Percentiles rank a stretch among this genome's conserved stretches.
Evolutionary conservation across 2,888 invertebrate genomes (phyloP).

Genomic region (Tipula lateralis): DNA sequence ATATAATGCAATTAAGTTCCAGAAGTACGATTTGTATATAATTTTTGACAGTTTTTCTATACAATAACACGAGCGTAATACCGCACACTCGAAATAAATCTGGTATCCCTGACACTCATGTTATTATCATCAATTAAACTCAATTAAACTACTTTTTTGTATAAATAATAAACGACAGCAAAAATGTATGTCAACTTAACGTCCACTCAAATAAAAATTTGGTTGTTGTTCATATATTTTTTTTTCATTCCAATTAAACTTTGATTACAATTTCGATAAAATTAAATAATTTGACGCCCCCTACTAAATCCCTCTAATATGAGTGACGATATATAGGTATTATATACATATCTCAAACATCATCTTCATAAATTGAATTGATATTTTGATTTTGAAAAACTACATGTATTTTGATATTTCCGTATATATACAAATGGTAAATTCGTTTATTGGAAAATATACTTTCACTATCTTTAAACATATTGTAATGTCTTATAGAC

Average conservation of each 20-base stretch:
- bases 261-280: conserved; percentile 1
- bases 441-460: neutral
- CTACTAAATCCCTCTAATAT: neutral
- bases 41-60: neutral
- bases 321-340: neutral
- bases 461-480: conserved; percentile 24
- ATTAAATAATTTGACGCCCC: neutral
- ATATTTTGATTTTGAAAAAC: neutral
- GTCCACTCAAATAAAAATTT: neutral
- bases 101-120: neutral
- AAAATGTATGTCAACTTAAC: conserved; percentile 13
- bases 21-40: neutral
- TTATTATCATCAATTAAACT: neutral
- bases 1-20: neutral
- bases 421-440: neutral
- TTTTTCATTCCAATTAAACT: neutral
- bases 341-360: neutral
- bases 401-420: neutral
- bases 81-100: neutral
- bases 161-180: neutral
- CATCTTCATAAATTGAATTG: neutral
- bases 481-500: neutral
- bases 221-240: neutral
- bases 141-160: neutral
- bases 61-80: no score